phyloP scores from a whole-genome alignment of 2,797 vertebrate species.

The Pipistrellus pipistrellus region DNA sequence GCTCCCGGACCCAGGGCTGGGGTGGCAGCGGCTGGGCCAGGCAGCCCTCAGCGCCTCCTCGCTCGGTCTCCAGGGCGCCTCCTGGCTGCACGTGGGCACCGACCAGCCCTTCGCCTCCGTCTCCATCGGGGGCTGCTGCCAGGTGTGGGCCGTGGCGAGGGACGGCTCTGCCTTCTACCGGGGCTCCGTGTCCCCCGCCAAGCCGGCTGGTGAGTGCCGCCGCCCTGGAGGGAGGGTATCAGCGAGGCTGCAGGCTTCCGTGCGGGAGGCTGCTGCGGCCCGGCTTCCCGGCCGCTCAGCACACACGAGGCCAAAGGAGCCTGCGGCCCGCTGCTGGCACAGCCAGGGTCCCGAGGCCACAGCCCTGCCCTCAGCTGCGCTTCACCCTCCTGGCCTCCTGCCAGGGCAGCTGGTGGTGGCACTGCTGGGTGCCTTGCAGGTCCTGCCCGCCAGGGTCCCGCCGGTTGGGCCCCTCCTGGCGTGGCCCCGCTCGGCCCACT shows the following conservation, averaged over 20 bases:
- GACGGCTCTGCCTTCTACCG: conserved; percentile 97
- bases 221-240: not conserved
- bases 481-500: not conserved
- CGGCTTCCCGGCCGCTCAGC: not conserved
- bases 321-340: fast-evolving
- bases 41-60: fast-evolving
- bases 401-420: not conserved
- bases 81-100: conserved; percentile 98
- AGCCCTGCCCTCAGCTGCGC: not conserved
- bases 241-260: no score
- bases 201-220: conserved; percentile 92
- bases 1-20: fast-evolving
- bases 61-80: conserved; percentile 90
- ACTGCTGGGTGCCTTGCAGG: not conserved
- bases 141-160: conserved; percentile 96
- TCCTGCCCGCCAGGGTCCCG: not conserved
- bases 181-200: conserved; percentile 93
- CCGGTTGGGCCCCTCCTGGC: not conserved
- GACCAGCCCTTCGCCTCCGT: conserved; percentile 97
- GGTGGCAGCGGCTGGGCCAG: fast-evolving
- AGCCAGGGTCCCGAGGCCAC: not conserved
- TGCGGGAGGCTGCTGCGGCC: fast-evolving
- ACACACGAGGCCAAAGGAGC: fast-evolving
- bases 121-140: conserved; percentile 94
- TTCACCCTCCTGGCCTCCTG: not conserved